Base-by-base conservation (phyloP, 2,888 invertebrate species). In the Leucophenga montana region DNA sequence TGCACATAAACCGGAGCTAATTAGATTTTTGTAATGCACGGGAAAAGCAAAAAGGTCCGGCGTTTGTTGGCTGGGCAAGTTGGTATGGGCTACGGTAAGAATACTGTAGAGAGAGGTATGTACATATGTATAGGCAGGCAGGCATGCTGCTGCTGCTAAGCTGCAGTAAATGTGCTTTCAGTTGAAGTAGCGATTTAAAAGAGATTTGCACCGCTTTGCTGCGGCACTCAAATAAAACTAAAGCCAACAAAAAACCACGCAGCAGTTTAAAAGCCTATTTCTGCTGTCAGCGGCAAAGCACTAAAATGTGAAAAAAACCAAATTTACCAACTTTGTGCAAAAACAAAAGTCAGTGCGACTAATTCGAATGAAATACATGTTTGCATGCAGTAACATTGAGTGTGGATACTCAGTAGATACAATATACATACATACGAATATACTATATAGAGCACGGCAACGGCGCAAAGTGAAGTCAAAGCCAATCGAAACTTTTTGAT, bases 21-120 rank as follows among this genome's bases (percentile, higher is more conserved):
- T 82, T 82, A 82, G 78, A 77, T 81, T 83, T 80, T 75, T 71
- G 61, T 33, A 27, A 20, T 39, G 39, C 39, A 39, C 39, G 11
- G 39, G 5, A 39, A 39, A 39, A 39, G 39, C 39, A 39, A 39
- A 39, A 39, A 39, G 46, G 54, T 50, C 27, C n/a, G 53, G n/a
- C 65, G 39, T 16, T 61, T 33, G 57, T n/a, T 16, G 3, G 57
- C 27, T 57, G 39, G 39, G 8, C 11, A n/a, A n/a, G n/a, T n/a
- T n/a, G n/a, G n/a, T n/a, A n/a, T n/a, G n/a, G 27, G n/a, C 22
- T 62, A 39, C 27, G 33, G 27, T 39, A 44, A 27, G 39, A 8
- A 39, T 39, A 62, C 44, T 27, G 27, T 27, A 27, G 27, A 62
- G n/a, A 13, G n/a, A 62, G 44, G 13, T 0, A 62, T 14, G 14